Evolutionary conservation across 1,140 invertebrate species (phyloP).

Genomic region (Cecropterus lyciades): DNA sequence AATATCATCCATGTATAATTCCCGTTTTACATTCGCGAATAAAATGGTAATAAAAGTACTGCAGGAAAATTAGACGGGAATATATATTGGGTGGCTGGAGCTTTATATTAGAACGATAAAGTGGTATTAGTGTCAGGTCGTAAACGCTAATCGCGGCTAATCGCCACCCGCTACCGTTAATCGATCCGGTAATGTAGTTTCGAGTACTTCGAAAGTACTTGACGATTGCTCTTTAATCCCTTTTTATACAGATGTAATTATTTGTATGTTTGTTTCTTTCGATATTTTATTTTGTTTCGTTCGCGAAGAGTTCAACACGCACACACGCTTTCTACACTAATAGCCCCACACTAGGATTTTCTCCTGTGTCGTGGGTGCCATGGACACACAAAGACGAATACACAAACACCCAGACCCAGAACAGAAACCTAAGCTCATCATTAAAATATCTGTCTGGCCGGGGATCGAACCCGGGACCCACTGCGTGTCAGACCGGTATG

Average conservation of each 20-base stretch:
- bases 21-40: slow-evolving; percentile 5
- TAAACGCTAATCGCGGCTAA: slow-evolving; percentile 18
- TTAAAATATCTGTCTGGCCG: no score
- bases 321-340: no score
- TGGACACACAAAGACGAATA: no score
- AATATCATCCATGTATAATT: neutral
- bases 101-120: slow-evolving; percentile 14
- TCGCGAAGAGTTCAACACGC: no score
- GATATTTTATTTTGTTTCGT: no score
- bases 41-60: slow-evolving; percentile 8
- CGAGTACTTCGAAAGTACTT: slow-evolving; percentile 1
- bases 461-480: no score
- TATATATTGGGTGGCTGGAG: neutral
- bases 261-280: no score
- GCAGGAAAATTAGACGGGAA: slow-evolving; percentile 11
- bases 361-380: no score
- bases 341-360: no score
- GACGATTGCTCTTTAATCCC: neutral
- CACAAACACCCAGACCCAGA: no score
- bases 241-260: neutral
- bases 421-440: no score
- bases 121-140: slow-evolving; percentile 19
- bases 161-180: slow-evolving; percentile 17
- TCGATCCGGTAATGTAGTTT: slow-evolving; percentile 3
- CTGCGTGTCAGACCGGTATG: no score